Base-by-base conservation (phyloP, 2,888 invertebrate species). In the Eristalinus aeneus region DNA sequence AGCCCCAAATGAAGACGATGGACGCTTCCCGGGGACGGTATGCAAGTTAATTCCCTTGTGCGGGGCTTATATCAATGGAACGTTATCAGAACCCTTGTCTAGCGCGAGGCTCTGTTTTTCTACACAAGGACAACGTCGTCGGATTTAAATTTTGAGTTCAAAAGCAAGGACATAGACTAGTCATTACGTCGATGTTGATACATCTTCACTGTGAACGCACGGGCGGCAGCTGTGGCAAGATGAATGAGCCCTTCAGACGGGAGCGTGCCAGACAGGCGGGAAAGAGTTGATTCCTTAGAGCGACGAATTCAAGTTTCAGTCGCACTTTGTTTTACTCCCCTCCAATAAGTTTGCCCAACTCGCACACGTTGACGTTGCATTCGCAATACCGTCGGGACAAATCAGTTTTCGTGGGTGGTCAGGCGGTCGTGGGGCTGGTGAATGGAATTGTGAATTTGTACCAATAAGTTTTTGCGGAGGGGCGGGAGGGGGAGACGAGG, bases 31-130 rank as follows among this genome's bases (percentile, higher is more conserved):
- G 60, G 58, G 60, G 71, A 74, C 71, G 46, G 64, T 39, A 58
- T 75, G 67, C 58, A 72, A 85, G 80, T 76, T 76, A 85, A 85
- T 80, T 85, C 84, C 84, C 80, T 56, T 56, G 80, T 46, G 11
- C 80, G 56, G 58, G 34, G 68, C 72, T 68, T 71, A 64, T 78
- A 85, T 72, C 84, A 79, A 68, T 84, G 67, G 71, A 79, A 75
- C 80, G 80, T 84, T 84, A 76, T 84, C 84, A 84, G 80, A 84
- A 65, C 56, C 71, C 71, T 67, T 68, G 73, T 64, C 56, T 68
- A 36, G 67, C 32, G 60, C 11, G 6, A 22, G 65, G 20, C 34
- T 39, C 32, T 27, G 53, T 61, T 64, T 20, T 54, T 46, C 22
- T 34, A 20, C 16, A 31, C 63, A 20, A 56, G 20, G 64, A 23